Conservation (phyloP, 35 echinoderm and acorn worm genomes). For the Heliocidaris erythrogramma region DNA sequence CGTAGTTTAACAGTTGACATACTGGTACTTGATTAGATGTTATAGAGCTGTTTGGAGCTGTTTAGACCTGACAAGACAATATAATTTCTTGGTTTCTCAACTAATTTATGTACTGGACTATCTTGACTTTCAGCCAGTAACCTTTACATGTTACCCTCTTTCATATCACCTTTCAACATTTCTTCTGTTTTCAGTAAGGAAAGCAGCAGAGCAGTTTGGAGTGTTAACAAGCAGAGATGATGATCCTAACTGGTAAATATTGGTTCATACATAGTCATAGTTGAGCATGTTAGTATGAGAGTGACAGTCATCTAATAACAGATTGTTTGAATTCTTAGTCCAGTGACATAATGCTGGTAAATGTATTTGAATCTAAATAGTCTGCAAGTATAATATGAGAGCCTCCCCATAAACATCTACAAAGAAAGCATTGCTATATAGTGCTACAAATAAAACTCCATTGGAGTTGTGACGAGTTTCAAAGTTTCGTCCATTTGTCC, state of each 20-base stretch:
- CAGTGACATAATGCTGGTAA: not conserved
- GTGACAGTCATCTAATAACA: not conserved
- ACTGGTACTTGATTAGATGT: too few relatives aligned
- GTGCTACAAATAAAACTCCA: too few relatives aligned
- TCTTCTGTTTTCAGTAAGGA: conserved; percentile 65
- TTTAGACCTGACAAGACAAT: too few relatives aligned
- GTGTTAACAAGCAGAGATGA: conserved; percentile 72
- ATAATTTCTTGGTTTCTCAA: too few relatives aligned
- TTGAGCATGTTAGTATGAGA: not conserved
- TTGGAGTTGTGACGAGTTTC: too few relatives aligned
- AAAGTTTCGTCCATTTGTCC: too few relatives aligned
- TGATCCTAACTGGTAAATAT: conserved; percentile 79
- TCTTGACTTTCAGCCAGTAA: too few relatives aligned
- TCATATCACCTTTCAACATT: not conserved
- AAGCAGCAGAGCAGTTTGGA: conserved; percentile 80
- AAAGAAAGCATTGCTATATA: too few relatives aligned
- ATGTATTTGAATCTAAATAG: not conserved
- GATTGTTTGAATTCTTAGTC: not conserved
- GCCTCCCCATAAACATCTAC: not conserved
- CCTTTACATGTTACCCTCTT: too few relatives aligned
- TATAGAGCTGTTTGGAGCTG: too few relatives aligned
- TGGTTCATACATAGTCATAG: not conserved
- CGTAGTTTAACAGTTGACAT: too few relatives aligned
- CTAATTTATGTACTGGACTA: too few relatives aligned
- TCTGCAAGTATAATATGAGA: not conserved